Percentiles rank a stretch among this genome's conserved stretches.
phyloP scores from a whole-genome alignment of 2,797 vertebrate species.

The Brotula barbata region DNA sequence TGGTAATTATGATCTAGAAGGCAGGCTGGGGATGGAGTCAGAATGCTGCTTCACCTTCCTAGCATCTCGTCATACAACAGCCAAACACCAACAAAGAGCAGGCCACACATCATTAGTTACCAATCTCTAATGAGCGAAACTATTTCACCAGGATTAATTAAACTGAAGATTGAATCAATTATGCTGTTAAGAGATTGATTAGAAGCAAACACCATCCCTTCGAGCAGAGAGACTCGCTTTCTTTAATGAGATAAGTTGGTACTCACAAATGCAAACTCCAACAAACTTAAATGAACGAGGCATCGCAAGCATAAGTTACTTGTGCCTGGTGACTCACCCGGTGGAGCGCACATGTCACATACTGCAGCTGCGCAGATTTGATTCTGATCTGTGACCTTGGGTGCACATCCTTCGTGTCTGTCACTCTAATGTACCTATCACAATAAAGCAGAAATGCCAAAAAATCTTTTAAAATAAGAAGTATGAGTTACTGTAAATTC shows the following conservation, averaged over 20 bases:
- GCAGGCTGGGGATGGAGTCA: not conserved
- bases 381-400: no score
- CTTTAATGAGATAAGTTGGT: conserved; percentile 63
- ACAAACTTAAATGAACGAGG: conserved; percentile 59
- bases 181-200: conserved; percentile 69
- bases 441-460: no score
- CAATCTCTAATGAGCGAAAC: conserved; percentile 58
- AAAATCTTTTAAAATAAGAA: no score
- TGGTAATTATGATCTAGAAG: conserved; percentile 11
- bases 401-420: no score
- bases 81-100: conserved; percentile 36
- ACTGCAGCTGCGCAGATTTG: no score
- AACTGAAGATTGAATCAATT: conserved; percentile 71
- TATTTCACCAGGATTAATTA: conserved; percentile 71
- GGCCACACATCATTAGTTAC: conserved; percentile 54
- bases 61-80: conserved; percentile 22
- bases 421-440: no score
- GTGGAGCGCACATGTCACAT: no score
- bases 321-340: no score
- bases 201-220: conserved; percentile 52
- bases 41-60: not conserved
- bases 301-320: conserved; percentile 3
- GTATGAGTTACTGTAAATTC: no score
- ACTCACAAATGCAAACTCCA: conserved; percentile 36
- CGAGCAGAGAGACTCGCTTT: conserved; percentile 35